A percentile compares a stretch with the other conserved stretches of the same genome.
Evolutionary conservation across 2,888 invertebrate species (phyloP).

Genomic region (Seira ritae): DNA sequence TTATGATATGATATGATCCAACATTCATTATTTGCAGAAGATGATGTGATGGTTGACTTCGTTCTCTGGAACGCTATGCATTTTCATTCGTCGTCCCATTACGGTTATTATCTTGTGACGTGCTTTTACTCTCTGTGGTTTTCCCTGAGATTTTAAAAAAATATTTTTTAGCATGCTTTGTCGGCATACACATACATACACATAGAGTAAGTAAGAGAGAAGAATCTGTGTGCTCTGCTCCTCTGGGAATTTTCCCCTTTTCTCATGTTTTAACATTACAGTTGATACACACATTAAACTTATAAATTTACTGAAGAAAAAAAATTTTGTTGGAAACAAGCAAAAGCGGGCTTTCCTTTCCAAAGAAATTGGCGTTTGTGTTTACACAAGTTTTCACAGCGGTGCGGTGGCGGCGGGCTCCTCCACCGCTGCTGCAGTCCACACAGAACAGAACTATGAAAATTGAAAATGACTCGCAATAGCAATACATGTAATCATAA

Average conservation of each 20-base stretch:
- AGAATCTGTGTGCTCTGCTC: constrained; percentile 35
- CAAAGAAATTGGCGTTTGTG: constrained; percentile 22
- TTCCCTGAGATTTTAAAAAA: constrained; percentile 1
- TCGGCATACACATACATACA: background rate
- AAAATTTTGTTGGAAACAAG: background rate
- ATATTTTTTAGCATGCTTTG: background rate
- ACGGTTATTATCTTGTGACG: constrained; percentile 55
- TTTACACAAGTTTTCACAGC: constrained; percentile 50
- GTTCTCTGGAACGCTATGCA: constrained; percentile 16
- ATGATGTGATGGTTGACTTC: constrained; percentile 59
- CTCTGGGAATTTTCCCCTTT: constrained; percentile 48
- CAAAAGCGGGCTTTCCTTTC: background rate
- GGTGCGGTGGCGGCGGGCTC: background rate
- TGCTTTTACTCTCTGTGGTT: constrained; percentile 17
- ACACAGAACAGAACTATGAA: too few relatives aligned
- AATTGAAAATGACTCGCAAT: too few relatives aligned
- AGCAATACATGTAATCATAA: too few relatives aligned
- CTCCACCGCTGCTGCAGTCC: too few relatives aligned
- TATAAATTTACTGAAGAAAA: background rate
- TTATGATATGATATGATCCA: constrained; percentile 53
- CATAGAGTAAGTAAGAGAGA: background rate
- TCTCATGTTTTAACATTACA: background rate
- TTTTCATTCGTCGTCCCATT: constrained; percentile 38
- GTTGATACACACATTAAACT: background rate
- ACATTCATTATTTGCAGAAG: constrained; percentile 58